Evolutionary conservation across 2,113 vertebrate genomes (phyloP).

Genomic region (Cyprinodon brontotheroides): DNA sequence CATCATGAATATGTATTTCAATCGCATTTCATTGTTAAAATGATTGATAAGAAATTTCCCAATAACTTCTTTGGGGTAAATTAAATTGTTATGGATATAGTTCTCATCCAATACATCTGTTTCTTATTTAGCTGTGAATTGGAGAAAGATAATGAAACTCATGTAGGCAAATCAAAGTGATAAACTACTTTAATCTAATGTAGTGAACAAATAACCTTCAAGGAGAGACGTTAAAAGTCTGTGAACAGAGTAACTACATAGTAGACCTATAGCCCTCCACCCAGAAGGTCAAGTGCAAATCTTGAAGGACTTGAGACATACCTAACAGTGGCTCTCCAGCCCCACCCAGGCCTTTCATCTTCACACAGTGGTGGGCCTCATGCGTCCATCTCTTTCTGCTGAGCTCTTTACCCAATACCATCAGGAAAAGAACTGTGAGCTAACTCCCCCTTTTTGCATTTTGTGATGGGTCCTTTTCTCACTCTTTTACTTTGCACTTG

Average conservation of each 20-base stretch:
- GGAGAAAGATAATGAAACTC: background rate
- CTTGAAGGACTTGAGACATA: slow-evolving; percentile 48
- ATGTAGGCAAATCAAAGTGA: slow-evolving; percentile 11
- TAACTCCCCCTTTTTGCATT: slow-evolving; percentile 46
- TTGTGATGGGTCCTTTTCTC: slow-evolving; percentile 62
- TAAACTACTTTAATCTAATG: background rate
- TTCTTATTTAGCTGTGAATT: background rate
- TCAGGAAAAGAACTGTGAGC: slow-evolving; percentile 62
- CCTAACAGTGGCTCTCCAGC: slow-evolving; percentile 53
- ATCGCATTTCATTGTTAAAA: background rate
- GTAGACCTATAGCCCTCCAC: slow-evolving; percentile 44
- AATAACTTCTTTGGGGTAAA: no score
- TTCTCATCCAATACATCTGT: background rate
- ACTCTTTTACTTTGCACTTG: slow-evolving; percentile 72
- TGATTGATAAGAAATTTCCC: no score
- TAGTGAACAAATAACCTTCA: slow-evolving; percentile 19
- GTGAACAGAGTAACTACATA: slow-evolving; percentile 13
- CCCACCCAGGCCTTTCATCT: slow-evolving; percentile 64
- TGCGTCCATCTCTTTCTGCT: slow-evolving; percentile 46
- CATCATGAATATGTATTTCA: background rate
- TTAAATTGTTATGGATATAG: background rate
- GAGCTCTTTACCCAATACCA: slow-evolving; percentile 74
- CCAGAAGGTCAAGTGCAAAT: slow-evolving; percentile 60
- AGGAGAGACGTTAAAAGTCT: slow-evolving; percentile 23
- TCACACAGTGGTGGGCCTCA: slow-evolving; percentile 71